Base-by-base conservation (phyloP, 92 coral and sea anemone species). In the Epizoanthus illoricatus region DNA sequence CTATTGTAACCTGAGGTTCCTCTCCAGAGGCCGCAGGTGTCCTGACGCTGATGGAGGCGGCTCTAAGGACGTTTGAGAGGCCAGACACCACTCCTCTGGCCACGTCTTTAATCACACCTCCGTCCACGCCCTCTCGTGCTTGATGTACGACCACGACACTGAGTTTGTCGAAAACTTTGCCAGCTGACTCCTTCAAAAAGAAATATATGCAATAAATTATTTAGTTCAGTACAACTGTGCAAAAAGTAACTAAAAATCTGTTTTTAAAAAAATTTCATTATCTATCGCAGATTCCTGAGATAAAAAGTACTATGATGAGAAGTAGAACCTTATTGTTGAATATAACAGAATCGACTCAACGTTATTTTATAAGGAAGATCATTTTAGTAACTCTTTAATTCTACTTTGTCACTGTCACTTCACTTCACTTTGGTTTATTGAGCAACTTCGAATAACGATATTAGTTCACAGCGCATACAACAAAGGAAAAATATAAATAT, bases 41-140 rank as follows among this genome's bases (percentile, higher is more conserved):
- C 54, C 18, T 19, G 9, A 78, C 71, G 17, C 72, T 84, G 65
- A 24, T 16, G 7, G 85, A 24, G 15, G 85, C 79, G 23, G 91
- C 88, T 36, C 70, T 63, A 12, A 88, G 75, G 12, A 84, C 56
- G 81, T 88, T 88, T 49, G 91, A 84, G 15, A 75, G 79, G 71
- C 90, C 90, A 43, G 43, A 33, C 19, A 88, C 76, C 42, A 70
- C 65, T 33, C 71, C 88, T 65, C 12, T 72, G 21, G 91, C 70
- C 69, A 72, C 86, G 13, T 72, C 81, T 28, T 88, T 88, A 40
- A 88, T 88, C 58, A 72, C n/a, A 24, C 88, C 80, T 21, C 91
- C 88, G 23, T 84, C 91, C 47, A 65, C 91, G 42, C 88, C 88
- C n/a, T 58, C 56, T 23, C 19, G 39, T 56, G 91, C 74, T 60